phyloP scores from a whole-genome alignment of 2,797 vertebrate genomes.

The Xyrichtys novacula region DNA sequence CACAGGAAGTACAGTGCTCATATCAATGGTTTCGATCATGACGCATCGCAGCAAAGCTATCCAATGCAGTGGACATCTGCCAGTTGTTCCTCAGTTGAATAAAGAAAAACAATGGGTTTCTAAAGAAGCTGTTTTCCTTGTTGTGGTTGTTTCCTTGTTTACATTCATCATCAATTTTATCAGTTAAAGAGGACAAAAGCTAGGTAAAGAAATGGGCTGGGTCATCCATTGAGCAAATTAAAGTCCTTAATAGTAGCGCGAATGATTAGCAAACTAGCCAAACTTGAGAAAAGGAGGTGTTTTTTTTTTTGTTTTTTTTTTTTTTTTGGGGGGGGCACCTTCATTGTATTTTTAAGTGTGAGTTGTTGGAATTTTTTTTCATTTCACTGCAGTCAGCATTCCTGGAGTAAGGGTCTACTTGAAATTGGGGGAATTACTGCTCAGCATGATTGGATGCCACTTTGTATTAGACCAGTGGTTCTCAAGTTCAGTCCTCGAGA shows the following conservation, averaged over 20 bases:
- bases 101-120: constrained; percentile 12
- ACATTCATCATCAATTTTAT: background rate
- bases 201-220: background rate
- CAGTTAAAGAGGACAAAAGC: background rate
- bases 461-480: constrained; percentile 50
- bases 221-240: no score
- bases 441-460: constrained; percentile 14
- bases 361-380: no score
- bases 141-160: background rate
- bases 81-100: background rate
- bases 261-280: background rate
- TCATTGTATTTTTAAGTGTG: no score
- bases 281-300: no score
- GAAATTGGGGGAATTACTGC: constrained; percentile 13
- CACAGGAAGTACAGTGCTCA: background rate
- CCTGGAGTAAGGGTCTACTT: background rate
- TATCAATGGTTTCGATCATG: constrained; percentile 25
- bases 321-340: no score
- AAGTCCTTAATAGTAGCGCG: background rate
- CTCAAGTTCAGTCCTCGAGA: no score
- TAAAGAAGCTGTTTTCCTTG: background rate
- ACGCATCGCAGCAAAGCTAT: constrained; percentile 19
- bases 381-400: background rate
- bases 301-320: no score
- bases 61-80: constrained; percentile 13